phyloP scores from a whole-genome alignment of 1,140 invertebrate genomes.

The Liolophura sinensis region DNA sequence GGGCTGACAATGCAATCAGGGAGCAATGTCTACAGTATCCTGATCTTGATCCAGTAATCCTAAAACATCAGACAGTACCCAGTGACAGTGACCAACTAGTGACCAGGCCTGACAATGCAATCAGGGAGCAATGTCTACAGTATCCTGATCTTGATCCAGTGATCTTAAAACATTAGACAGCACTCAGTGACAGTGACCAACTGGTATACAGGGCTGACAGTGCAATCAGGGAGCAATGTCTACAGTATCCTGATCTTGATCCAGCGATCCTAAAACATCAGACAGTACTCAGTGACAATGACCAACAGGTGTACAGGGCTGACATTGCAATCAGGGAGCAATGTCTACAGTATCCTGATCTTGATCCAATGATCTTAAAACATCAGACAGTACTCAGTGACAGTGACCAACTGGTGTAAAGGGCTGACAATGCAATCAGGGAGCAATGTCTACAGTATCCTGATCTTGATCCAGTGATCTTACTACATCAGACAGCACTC shows the following conservation, averaged over 20 bases:
- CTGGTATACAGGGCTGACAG: neutral
- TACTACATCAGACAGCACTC: neutral
- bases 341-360: slow-evolving; percentile 1
- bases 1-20: slow-evolving; percentile 25
- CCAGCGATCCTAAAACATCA: neutral
- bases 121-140: neutral
- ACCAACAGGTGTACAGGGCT: slow-evolving; percentile 7
- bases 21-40: slow-evolving; percentile 1
- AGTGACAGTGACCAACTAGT: slow-evolving; percentile 28
- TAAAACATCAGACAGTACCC: slow-evolving; percentile 7
- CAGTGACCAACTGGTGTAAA: slow-evolving; percentile 25
- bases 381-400: slow-evolving; percentile 14
- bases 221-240: neutral
- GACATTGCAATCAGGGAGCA: slow-evolving; percentile 22
- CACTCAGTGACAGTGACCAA: slow-evolving; percentile 22
- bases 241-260: slow-evolving; percentile 13
- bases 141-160: neutral
- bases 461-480: slow-evolving; percentile 1
- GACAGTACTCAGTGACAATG: slow-evolving; percentile 17
- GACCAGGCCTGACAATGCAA: slow-evolving; percentile 8
- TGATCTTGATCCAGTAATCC: neutral
- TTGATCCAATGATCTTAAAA: neutral
- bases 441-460: neutral
- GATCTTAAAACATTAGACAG: neutral
- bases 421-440: slow-evolving; percentile 7